These are phyloP conservation scores for Acromyrmex heyeri DNA, from an alignment of 1,140 invertebrate species.

Conservation along the genomic window DNA sequence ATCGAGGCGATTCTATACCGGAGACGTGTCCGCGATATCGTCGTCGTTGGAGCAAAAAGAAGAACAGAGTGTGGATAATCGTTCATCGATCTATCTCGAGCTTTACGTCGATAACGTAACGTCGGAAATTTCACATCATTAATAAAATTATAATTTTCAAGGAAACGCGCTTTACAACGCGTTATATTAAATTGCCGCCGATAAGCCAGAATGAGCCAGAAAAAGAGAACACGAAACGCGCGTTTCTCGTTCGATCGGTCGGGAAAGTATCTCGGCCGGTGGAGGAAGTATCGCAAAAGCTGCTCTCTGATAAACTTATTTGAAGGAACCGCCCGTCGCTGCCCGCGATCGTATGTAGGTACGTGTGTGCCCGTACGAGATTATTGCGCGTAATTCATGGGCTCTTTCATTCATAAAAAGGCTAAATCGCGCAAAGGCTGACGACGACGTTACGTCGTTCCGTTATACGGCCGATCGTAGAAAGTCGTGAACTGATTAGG, in stretches of 20 bases:
- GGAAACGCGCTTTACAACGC: slow-evolving; percentile 22
- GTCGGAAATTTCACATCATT: slow-evolving; percentile 46
- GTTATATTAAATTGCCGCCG: slow-evolving; percentile 3
- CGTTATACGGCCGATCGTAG: slow-evolving; percentile 22
- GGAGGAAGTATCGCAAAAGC: slow-evolving; percentile 16
- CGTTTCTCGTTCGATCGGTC: slow-evolving; percentile 2
- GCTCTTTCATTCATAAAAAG: slow-evolving; percentile 19
- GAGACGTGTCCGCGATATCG: slow-evolving; percentile 19
- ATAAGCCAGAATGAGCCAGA: background rate
- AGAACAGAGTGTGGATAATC: slow-evolving; percentile 16
- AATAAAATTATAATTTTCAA: slow-evolving; percentile 45
- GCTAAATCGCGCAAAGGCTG: slow-evolving; percentile 11
- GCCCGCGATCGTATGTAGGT: background rate
- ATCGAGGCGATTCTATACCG: slow-evolving; percentile 6
- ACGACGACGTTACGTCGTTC: slow-evolving; percentile 1
- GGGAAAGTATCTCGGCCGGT: slow-evolving; percentile 23
- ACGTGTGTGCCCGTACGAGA: background rate
- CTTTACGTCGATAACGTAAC: slow-evolving; percentile 13
- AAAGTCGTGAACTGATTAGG: slow-evolving; percentile 18
- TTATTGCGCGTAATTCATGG: slow-evolving; percentile 32
- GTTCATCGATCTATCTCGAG: background rate
- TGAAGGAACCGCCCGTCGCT: background rate
- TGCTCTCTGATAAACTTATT: slow-evolving; percentile 27
- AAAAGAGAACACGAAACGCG: background rate
- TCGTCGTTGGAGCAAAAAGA: background rate